Evolutionary conservation across 2,888 invertebrate genomes (phyloP).

Genomic region (Adela reaumurella): DNA sequence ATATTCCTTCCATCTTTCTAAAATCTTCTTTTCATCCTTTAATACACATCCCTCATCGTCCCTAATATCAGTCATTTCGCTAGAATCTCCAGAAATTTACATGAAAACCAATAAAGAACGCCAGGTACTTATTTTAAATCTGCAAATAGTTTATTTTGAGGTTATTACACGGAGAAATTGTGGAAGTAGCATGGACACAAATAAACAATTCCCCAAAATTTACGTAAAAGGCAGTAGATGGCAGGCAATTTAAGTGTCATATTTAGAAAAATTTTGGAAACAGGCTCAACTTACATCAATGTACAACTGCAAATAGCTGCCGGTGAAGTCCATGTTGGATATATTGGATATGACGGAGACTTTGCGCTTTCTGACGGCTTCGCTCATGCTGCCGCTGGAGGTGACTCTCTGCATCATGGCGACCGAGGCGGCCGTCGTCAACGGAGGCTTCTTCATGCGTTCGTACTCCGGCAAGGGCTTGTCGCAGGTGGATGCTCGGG

Average conservation of each 20-base stretch:
- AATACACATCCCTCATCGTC: too few species aligned
- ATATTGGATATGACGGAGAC: conserved; percentile 69
- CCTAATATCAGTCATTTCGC: too few species aligned
- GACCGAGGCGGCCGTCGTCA: conserved; percentile 44
- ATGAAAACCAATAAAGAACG: too few species aligned
- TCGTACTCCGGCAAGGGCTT: conserved; percentile 45
- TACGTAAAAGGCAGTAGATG: background rate
- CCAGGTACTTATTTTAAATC: too few species aligned
- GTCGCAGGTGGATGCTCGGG: conserved; percentile 46
- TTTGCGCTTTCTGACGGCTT: conserved; percentile 53
- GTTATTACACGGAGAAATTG: too few species aligned
- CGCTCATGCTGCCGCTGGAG: conserved; percentile 44
- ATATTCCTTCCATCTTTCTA: too few species aligned
- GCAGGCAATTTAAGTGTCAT: too few species aligned
- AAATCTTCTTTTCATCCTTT: too few species aligned
- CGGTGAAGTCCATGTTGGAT: conserved; percentile 71
- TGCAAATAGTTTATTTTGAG: too few species aligned
- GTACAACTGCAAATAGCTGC: conserved; percentile 68
- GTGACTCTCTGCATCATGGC: conserved; percentile 47
- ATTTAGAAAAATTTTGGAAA: too few species aligned
- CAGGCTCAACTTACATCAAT: conserved; percentile 57
- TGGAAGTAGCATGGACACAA: too few species aligned
- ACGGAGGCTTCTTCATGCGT: conserved; percentile 18
- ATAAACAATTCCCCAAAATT: conserved; percentile 1
- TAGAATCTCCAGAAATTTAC: too few species aligned